Evolutionary conservation across 2,113 vertebrate species (phyloP).

Genomic region (Rhabdornis inornatus): DNA sequence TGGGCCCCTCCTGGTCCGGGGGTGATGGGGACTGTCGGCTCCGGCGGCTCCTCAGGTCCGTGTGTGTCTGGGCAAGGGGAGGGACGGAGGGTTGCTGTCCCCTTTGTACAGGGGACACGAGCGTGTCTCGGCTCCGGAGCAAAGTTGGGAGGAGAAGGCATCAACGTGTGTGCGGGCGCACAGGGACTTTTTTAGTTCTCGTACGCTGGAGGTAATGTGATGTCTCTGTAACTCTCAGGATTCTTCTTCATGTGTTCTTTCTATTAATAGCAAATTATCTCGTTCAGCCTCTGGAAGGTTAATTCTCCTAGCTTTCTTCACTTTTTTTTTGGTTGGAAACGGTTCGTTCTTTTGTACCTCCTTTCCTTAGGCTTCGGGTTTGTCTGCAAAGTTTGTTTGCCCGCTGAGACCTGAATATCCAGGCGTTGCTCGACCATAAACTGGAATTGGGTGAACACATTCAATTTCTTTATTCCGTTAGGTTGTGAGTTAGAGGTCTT

Average conservation of each 20-base stretch:
- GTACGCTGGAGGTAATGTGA: accelerated
- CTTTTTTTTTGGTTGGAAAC: not conserved
- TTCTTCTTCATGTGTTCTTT: accelerated
- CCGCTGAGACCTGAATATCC: accelerated
- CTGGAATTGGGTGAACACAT: not conserved
- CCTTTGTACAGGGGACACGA: accelerated
- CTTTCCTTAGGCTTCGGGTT: not conserved
- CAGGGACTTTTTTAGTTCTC: not conserved
- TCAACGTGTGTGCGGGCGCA: not conserved
- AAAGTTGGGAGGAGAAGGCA: not conserved
- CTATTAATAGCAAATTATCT: accelerated
- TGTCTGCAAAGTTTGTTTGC: not conserved
- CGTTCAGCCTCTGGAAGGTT: not conserved
- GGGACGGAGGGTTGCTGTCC: not conserved
- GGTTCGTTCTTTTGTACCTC: not conserved
- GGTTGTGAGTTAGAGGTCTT: not conserved
- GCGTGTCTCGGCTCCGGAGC: not conserved
- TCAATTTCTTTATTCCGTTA: not conserved
- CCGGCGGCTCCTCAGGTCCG: not conserved
- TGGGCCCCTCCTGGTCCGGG: not conserved
- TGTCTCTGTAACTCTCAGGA: not conserved
- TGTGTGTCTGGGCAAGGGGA: accelerated
- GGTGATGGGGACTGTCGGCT: accelerated
- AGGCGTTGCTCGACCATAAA: not conserved
- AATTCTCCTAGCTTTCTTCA: not conserved